Percentiles rank a stretch among this genome's conserved stretches.
Evolutionary conservation across 2,113 vertebrate genomes (phyloP).

Genomic region (Melanotaenia duboulayi): DNA sequence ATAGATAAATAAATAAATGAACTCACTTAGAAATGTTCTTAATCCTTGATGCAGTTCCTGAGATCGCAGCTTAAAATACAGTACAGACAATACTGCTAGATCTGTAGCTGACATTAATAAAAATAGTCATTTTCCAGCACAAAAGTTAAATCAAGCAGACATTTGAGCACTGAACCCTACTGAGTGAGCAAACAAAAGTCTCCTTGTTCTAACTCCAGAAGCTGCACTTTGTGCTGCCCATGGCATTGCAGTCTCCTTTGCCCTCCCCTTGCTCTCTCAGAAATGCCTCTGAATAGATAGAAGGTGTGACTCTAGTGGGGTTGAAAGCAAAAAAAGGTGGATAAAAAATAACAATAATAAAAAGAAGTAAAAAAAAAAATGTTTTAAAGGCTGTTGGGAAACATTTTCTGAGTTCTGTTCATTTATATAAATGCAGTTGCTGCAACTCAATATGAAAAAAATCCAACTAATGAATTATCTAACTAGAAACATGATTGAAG

Average conservation of each 20-base stretch:
- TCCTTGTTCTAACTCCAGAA: slow-evolving; percentile 67
- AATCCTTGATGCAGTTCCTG: slow-evolving; percentile 29
- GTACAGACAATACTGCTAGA: slow-evolving; percentile 16
- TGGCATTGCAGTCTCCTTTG: slow-evolving; percentile 54
- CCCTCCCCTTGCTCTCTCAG: slow-evolving; percentile 47
- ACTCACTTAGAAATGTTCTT: slow-evolving; percentile 14
- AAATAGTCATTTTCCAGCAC: slow-evolving; percentile 50
- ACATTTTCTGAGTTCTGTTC: slow-evolving; percentile 6
- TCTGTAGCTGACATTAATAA: slow-evolving; percentile 44
- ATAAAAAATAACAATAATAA: neutral
- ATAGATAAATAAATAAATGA: no score
- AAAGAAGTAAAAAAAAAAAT: neutral
- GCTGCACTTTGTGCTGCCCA: slow-evolving; percentile 66
- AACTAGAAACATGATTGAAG: slow-evolving; percentile 1
- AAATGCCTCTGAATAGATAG: slow-evolving; percentile 60
- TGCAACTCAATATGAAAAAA: slow-evolving; percentile 8
- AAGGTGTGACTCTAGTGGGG: slow-evolving; percentile 37
- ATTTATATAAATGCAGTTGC: neutral
- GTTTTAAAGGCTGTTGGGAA: neutral
- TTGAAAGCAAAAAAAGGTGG: slow-evolving; percentile 7
- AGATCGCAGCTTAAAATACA: slow-evolving; percentile 38
- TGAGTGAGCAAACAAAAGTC: slow-evolving; percentile 66
- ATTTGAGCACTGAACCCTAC: slow-evolving; percentile 56
- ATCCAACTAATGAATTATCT: neutral
- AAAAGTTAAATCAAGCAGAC: slow-evolving; percentile 60